Conservation (phyloP, 2,113 vertebrate genomes). For the Zapornia atra region DNA sequence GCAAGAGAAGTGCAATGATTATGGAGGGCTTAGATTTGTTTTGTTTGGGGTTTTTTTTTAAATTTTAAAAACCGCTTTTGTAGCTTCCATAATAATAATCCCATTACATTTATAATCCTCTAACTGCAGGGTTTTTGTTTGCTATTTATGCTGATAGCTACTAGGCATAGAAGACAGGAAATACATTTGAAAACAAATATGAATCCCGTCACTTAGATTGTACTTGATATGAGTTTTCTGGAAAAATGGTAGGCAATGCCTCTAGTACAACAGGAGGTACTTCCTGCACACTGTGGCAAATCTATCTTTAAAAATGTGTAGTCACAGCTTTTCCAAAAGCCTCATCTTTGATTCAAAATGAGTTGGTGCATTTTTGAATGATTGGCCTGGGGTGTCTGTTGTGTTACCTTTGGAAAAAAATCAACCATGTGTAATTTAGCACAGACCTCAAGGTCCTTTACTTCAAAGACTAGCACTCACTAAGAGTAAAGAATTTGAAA, state of each 20-base stretch:
- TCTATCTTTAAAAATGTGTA: not conserved
- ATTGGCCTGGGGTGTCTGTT: not conserved
- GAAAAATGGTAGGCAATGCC: not conserved
- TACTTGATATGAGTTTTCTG: not conserved
- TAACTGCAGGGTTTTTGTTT: not conserved
- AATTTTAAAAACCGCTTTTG: accelerated
- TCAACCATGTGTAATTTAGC: not conserved
- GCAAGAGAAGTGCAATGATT: not conserved
- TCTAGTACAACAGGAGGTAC: not conserved
- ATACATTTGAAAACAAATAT: not conserved
- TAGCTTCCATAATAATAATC: not conserved
- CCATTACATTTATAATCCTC: not conserved
- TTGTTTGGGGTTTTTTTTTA: not conserved
- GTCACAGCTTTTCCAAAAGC: not conserved
- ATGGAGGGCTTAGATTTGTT: not conserved
- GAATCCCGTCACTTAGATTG: not conserved
- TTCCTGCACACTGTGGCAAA: not conserved
- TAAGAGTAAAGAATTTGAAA: not conserved
- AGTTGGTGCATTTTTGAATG: not conserved
- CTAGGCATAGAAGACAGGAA: not conserved
- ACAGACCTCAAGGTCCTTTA: not conserved
- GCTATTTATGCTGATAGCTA: not conserved
- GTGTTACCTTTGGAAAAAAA: not conserved
- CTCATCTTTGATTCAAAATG: not conserved
- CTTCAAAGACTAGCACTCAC: not conserved